Evolutionary conservation across 2,113 vertebrate species (phyloP).

Genomic region (Emydura subglobosa): DNA sequence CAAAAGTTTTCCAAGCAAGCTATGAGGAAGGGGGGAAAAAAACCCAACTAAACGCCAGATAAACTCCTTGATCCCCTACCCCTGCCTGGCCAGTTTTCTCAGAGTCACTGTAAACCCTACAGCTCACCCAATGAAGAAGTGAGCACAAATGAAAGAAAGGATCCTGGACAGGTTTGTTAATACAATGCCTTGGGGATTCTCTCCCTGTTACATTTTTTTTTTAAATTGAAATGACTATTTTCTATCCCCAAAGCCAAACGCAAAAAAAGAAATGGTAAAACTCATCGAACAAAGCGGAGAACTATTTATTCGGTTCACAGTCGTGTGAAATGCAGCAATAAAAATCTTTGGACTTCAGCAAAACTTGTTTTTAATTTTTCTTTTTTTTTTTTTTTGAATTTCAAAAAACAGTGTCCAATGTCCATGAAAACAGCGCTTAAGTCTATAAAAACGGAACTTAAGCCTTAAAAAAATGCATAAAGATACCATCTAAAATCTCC

Average conservation of each 20-base stretch:
- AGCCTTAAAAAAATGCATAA: conserved; percentile 76
- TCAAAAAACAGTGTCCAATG: conserved; percentile 82
- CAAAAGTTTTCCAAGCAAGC: not conserved
- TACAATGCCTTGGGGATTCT: not conserved
- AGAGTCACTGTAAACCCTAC: not conserved
- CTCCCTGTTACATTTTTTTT: not conserved
- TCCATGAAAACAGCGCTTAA: conserved; percentile 83
- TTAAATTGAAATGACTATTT: not conserved
- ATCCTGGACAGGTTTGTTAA: not conserved
- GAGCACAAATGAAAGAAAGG: not conserved
- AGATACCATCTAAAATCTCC: conserved; percentile 79
- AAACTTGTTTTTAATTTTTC: conserved; percentile 80
- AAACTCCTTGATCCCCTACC: not conserved
- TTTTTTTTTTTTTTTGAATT: conserved; percentile 72
- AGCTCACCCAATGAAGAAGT: not conserved
- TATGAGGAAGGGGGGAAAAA: not conserved
- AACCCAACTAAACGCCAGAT: not conserved
- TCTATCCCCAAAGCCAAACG: conserved; percentile 30
- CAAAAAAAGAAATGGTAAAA: conserved; percentile 70
- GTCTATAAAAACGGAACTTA: conserved; percentile 82
- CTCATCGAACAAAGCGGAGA: conserved; percentile 86
- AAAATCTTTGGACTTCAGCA: conserved; percentile 99
- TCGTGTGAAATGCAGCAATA: conserved; percentile 98
- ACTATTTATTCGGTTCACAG: conserved; percentile 94
- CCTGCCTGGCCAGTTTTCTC: not conserved